Evolutionary conservation across 2,888 invertebrate genomes (phyloP), one percentile per base, ranked within the genome.

Genomic region (Pterostichus madidus): DNA sequence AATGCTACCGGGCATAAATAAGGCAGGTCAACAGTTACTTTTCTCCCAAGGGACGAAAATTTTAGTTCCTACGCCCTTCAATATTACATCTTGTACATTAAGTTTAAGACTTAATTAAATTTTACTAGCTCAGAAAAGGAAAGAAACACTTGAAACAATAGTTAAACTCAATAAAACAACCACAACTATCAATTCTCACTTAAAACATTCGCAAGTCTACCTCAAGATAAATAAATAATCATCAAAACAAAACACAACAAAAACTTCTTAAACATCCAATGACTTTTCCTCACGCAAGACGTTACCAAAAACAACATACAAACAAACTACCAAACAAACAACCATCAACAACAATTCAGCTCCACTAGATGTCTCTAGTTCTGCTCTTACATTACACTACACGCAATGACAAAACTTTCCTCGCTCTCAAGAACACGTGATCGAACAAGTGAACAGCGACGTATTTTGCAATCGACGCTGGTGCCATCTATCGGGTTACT

Each of bases 401-500:
- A 49, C n/a, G 49, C 49, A 49, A 49, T n/a, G 49, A 13, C 49
- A 13, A 49, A 49, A 49, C 5, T 49, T 39, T 39, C 39, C 39
- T 39, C 39, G 6, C 8, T 39, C 35, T 35, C 35, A 6, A 3
- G 35, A 35, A 35, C 35, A 35, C 35, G 35, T 35, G 35, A 35
- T 46, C 46, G 49, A 49, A 49, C 49, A 49, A 49, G 49, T 49
- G 49, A 49, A 49, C 49, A 49, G n/a, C 49, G 49, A n/a, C 49
- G 49, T 49, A 49, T 49, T 49, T 49, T n/a, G 49, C 49, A 49
- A 49, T 13, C 49, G 49, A 49, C n/a, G 49, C n/a, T 49, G 49
- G n/a, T 7, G 49, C n/a, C 49, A 49, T 49, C 49, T 49, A 49
- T 49, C 49, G 49, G 49, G 49, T 49, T 49, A 49, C 49, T 5